Evolutionary conservation across 2,797 vertebrate species (phyloP), one percentile per base, ranked within the genome.

Genomic region (Potorous gilbertii): DNA sequence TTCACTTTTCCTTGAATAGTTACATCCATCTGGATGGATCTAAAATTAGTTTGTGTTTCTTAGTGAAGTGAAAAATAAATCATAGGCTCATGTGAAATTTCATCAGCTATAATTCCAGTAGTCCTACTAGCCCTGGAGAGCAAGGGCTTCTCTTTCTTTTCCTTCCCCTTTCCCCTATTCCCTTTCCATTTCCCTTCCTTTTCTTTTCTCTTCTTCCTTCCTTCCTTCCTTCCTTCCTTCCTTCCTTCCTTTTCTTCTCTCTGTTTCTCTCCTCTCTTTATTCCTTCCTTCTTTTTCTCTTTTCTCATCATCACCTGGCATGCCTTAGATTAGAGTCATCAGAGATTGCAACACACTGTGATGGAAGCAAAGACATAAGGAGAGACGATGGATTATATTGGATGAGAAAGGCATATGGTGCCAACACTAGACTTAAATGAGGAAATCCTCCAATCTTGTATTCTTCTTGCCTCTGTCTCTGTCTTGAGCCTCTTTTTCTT

Each of bases 251-350:
- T 56, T 21, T 27, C 6, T 31, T 12, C 4, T 54, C 8, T 14
- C 1, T 4, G 10, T 14, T 34, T 5, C 31, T 13, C 1, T 24
- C 13, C 0, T 34, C 8, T 27, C 4, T 6, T 6, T 16, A 18
- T 2, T n/a, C 14, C 18, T 2, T 16, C 34, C 18, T n/a, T n/a
- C 62, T 18, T 8, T 92, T 8, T 5, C 54, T 90, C 24, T 12
- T 14, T 24, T 87, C 46, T 91, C 92, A 59, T 34, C 8, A 56
- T 94, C 90, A 29, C 14, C 94, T 66, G 87, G 55, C 27, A 12
- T 56, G 40, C n/a, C 28, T 11, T 2, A 8, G 0, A 0, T 50
- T 8, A n/a, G 87, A 94, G 62, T 9, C 50, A 56, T 12, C 0
- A 21, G 66, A 62, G 3, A 16, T 3, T 21, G n/a, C 91, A 55